Evolutionary conservation across 2,113 vertebrate species (phyloP).

Genomic region (Lepus europaeus): DNA sequence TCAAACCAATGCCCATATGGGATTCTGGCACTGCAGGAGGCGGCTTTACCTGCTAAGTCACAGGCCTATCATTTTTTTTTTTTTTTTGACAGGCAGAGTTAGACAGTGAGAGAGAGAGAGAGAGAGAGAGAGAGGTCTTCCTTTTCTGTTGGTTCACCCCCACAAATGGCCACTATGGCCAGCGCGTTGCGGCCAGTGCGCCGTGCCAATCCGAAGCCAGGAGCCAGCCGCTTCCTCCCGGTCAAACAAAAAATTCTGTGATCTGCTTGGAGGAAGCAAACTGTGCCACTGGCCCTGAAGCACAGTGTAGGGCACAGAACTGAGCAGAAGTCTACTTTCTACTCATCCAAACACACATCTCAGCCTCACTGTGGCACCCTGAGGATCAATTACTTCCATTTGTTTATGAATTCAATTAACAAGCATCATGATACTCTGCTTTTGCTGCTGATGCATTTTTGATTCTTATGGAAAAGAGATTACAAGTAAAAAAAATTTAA

Average conservation of each 20-base stretch:
- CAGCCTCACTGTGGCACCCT: neutral
- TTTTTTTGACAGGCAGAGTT: too few relatives aligned
- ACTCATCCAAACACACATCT: neutral
- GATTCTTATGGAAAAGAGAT: neutral
- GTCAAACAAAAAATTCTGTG: neutral
- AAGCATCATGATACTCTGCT: neutral
- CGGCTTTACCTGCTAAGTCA: too few relatives aligned
- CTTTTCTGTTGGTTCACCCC: too few relatives aligned
- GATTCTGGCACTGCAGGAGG: too few relatives aligned
- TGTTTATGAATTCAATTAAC: neutral
- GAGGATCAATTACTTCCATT: neutral
- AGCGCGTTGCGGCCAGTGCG: too few relatives aligned
- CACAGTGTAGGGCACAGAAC: neutral
- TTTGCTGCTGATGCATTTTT: neutral
- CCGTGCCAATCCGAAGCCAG: too few relatives aligned
- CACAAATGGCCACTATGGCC: too few relatives aligned
- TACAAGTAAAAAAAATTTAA: neutral
- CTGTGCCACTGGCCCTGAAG: neutral
- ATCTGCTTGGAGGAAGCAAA: neutral
- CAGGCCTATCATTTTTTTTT: neutral
- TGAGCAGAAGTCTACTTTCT: neutral
- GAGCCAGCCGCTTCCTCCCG: too few relatives aligned
- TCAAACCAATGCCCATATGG: too few relatives aligned
- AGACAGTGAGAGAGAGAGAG: too few relatives aligned
- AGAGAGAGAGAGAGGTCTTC: too few relatives aligned